Base-by-base conservation (phyloP, 2,797 vertebrate genomes). In the Diplodus sargus region DNA sequence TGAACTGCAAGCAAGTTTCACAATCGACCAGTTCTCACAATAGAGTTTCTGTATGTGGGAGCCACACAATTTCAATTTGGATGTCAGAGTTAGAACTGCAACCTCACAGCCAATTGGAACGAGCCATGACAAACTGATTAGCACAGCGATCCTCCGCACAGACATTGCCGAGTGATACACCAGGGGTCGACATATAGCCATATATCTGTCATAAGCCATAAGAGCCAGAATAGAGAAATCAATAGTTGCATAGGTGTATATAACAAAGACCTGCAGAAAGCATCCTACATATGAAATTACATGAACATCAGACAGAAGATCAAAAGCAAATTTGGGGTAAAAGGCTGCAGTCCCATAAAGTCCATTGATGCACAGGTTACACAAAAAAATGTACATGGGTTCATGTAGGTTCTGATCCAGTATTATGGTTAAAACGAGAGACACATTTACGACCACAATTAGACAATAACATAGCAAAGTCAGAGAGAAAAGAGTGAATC, bases 181-280 rank as follows among this genome's bases (percentile, higher is more conserved):
- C 57, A 93, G 84, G 0, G 92, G 92, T 53, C 74, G 82, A 70
- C 92, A 93, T 57, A 93, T 89, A 0, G 91, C 92, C 63, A 91
- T 63, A 59, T 86, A 92, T 78, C 92, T 81, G 70, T 93, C 92
- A 74, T 86, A 93, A 11, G 90, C 79, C 87, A 93, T 93, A 5
- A 91, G n/a, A 15, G 76, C 76, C 10, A 91, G 18, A 54, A 79
- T 16, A 25, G 88, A 87, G 16, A 63, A 85, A 9, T 93, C 90
- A 11, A 58, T 70, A 2, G 15, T 68, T 69, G 53, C 39, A 54
- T 70, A 84, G 5, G 71, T 74, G 47, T 92, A 88, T n/a, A 92
- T 69, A 1, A 81, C 74, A 82, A 70, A 90, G 5, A 86, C 3
- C 45, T 90, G 87, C 49, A 89, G 23, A 18, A 87, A 2, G 48